Percentiles rank a stretch among this genome's conserved stretches.
These are phyloP conservation scores for Hylia prasina DNA, from an alignment of 2,113 vertebrate genomes.

Conservation along the genomic window DNA sequence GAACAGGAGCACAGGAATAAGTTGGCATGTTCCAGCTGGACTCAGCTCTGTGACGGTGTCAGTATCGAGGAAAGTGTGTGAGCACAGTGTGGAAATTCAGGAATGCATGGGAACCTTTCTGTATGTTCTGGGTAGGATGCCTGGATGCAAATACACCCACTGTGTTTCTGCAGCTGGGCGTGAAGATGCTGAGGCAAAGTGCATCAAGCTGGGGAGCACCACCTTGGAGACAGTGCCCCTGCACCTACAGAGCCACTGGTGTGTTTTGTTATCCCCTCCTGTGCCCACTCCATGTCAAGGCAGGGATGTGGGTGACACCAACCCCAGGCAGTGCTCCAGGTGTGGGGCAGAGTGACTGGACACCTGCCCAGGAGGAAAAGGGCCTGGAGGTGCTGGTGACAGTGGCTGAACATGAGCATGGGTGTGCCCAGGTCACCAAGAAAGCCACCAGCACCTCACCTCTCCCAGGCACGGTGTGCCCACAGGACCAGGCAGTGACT, in stretches of 20 bases:
- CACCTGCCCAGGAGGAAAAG: background rate
- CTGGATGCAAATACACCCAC: fast-evolving
- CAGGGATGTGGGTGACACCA: background rate
- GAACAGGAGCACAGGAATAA: background rate
- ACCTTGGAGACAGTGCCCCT: background rate
- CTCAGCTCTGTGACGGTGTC: background rate
- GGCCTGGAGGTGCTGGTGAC: background rate
- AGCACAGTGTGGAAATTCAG: background rate
- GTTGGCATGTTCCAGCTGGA: background rate
- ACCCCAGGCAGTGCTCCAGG: background rate
- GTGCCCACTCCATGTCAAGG: background rate
- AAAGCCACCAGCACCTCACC: background rate
- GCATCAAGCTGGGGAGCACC: background rate
- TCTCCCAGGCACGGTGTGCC: background rate
- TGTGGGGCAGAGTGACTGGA: background rate
- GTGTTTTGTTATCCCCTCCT: background rate
- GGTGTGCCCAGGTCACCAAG: background rate
- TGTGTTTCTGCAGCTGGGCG: background rate
- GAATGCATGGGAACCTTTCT: background rate
- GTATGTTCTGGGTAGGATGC: background rate
- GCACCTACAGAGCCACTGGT: background rate
- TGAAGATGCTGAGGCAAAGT: background rate
- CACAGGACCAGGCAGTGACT: background rate
- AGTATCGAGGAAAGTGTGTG: background rate
- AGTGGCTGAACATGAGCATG: background rate